Percentiles rank a stretch among this genome's conserved stretches.
Conservation (phyloP, 30 jellyfish, hydroid and myxozoan species). For the Aurelia aurita complex sp. Pacific region DNA sequence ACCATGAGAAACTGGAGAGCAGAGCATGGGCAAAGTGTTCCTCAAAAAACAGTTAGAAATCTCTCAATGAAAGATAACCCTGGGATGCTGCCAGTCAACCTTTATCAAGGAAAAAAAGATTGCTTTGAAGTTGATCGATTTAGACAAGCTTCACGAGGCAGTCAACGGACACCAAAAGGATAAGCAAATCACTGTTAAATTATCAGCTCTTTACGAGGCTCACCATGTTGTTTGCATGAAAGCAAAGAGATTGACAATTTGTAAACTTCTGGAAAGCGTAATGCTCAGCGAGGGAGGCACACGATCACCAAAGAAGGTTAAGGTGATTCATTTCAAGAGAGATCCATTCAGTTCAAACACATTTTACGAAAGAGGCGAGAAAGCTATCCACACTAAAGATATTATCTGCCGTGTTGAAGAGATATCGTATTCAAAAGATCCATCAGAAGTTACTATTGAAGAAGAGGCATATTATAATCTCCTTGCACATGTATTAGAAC, state of each 20-base stretch:
- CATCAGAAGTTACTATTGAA: not conserved
- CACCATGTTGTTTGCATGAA: not conserved
- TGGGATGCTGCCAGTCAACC: conserved; percentile 30
- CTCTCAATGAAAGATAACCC: conserved; percentile 41
- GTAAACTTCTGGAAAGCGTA: not conserved
- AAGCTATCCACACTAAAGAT: not conserved
- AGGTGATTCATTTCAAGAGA: conserved; percentile 4
- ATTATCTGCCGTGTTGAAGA: conserved; percentile 2
- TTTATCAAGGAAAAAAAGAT: not conserved
- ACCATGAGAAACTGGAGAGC: conserved; percentile 25
- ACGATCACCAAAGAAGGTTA: not conserved
- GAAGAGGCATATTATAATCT: too few species aligned
- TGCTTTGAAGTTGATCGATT: too few species aligned
- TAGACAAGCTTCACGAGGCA: too few species aligned
- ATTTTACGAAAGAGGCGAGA: not conserved
- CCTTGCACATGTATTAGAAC: not conserved
- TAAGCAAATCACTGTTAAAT: not conserved
- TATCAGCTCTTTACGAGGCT: not conserved
- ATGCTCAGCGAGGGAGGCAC: not conserved
- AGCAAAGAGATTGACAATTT: conserved; percentile 1
- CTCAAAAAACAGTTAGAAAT: conserved; percentile 32
- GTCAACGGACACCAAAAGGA: not conserved
- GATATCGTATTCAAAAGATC: not conserved
- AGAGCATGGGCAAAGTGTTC: conserved; percentile 40
- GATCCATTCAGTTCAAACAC: conserved; percentile 13